These are phyloP conservation scores for Drosophila trapezifrons DNA, from an alignment of 1,140 invertebrate species.

Conservation along the genomic window DNA sequence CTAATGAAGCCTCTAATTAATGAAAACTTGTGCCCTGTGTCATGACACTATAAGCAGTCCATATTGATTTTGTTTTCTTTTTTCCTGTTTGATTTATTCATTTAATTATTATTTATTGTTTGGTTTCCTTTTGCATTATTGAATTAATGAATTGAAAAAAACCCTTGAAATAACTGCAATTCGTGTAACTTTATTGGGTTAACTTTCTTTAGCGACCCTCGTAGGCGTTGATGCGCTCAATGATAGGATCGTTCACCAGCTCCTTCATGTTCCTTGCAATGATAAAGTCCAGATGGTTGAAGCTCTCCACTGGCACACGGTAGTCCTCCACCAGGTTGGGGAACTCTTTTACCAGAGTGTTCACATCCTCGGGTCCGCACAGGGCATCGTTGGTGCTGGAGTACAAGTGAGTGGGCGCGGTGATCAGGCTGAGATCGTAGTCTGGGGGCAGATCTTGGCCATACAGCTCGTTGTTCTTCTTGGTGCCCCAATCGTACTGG, in stretches of 20 bases:
- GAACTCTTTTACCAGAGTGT: slow-evolving; percentile 55
- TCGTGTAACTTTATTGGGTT: slow-evolving; percentile 9
- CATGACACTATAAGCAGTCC: too few species aligned
- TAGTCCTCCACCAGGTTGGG: slow-evolving; percentile 56
- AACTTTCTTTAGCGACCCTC: slow-evolving; percentile 23
- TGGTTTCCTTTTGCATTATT: too few species aligned
- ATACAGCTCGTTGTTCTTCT: slow-evolving; percentile 85
- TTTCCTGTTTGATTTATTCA: too few species aligned
- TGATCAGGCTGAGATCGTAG: slow-evolving; percentile 87
- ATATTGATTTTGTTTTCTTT: too few species aligned
- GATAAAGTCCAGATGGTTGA: slow-evolving; percentile 90
- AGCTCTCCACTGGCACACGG: slow-evolving; percentile 86
- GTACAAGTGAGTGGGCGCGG: slow-evolving; percentile 86
- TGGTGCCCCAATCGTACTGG: slow-evolving; percentile 84
- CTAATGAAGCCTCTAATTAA: too few species aligned
- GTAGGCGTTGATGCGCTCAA: slow-evolving; percentile 59
- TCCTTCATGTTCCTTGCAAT: slow-evolving; percentile 87
- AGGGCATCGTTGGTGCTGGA: slow-evolving; percentile 86
- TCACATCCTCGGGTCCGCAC: slow-evolving; percentile 86
- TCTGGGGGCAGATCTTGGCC: slow-evolving; percentile 84
- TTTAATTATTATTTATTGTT: too few species aligned
- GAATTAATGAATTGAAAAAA: background rate
- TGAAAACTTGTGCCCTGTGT: too few species aligned
- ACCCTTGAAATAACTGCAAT: background rate
- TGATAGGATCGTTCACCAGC: slow-evolving; percentile 85